These are phyloP conservation scores for Pachyseris speciosa DNA, from an alignment of 64 coral and sea anemone genomes.

Conservation along the genomic window DNA sequence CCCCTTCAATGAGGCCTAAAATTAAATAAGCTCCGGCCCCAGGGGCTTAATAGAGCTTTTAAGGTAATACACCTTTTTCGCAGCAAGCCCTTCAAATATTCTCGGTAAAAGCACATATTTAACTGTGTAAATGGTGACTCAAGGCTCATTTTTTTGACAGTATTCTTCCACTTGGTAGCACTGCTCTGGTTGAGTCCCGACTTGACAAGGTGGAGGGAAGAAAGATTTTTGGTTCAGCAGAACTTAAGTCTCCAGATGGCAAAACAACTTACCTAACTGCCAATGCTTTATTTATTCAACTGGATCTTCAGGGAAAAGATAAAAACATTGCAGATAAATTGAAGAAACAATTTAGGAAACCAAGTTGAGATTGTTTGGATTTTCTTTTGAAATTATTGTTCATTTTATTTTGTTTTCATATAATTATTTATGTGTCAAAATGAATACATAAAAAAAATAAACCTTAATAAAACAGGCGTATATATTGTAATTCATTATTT, in stretches of 20 bases:
- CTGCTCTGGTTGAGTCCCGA: slow-evolving; percentile 61
- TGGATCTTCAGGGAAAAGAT: background rate
- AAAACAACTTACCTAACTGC: slow-evolving; percentile 41
- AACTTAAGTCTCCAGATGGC: slow-evolving; percentile 77
- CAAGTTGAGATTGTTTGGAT: background rate
- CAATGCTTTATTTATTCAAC: slow-evolving; percentile 72
- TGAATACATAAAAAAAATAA: no score
- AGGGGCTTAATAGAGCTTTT: no score
- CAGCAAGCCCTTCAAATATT: no score
- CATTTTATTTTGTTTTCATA: no score
- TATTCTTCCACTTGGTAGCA: slow-evolving; percentile 69
- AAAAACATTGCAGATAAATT: background rate
- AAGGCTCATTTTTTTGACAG: slow-evolving; percentile 43
- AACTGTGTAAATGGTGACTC: background rate
- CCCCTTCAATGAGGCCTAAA: no score
- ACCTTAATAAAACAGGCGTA: no score
- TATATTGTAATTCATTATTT: no score
- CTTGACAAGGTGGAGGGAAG: slow-evolving; percentile 85
- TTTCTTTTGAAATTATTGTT: background rate
- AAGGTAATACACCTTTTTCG: no score
- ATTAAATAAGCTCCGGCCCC: no score
- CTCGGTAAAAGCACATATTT: no score
- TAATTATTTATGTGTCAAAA: no score
- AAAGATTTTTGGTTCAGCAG: slow-evolving; percentile 69
- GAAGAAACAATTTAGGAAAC: background rate